Conservation (phyloP, 2,797 vertebrate genomes). For the Anguilla megastoma region DNA sequence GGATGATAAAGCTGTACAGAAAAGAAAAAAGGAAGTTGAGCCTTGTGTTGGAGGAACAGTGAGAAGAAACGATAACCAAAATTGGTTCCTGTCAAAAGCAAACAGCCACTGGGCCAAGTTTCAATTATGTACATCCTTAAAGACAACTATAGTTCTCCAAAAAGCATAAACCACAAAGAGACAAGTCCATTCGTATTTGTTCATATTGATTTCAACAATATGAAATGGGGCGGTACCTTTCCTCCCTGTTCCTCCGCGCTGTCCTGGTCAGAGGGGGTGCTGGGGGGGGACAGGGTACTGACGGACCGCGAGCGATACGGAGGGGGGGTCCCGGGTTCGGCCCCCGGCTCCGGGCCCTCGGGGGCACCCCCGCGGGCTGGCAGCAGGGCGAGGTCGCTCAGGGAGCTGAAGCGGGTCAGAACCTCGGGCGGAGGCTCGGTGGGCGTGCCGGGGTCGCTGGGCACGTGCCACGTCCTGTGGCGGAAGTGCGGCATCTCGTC, state of each 20-base stretch:
- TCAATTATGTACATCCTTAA: too few species aligned
- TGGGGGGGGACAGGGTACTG: rapidly evolving
- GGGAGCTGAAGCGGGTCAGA: conserved; percentile 18
- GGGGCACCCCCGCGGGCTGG: neutral
- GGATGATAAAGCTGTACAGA: too few species aligned
- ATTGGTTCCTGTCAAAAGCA: too few species aligned
- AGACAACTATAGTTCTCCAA: too few species aligned
- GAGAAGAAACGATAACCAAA: too few species aligned
- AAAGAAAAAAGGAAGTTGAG: too few species aligned
- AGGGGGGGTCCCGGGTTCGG: neutral
- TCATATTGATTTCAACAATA: too few species aligned
- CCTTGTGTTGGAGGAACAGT: too few species aligned
- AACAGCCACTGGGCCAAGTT: too few species aligned
- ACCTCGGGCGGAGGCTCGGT: neutral
- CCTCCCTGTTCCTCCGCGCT: neutral
- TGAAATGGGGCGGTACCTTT: conserved; percentile 2
- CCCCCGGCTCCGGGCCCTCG: neutral
- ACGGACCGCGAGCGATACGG: neutral
- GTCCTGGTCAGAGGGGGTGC: neutral
- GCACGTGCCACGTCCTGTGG: conserved; percentile 36
- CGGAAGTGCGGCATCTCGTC: conserved; percentile 35
- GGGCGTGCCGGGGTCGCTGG: neutral
- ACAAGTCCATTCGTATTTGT: too few species aligned
- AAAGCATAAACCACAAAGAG: too few species aligned
- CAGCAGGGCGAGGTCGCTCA: neutral